Evolutionary conservation across 2,113 vertebrate genomes (phyloP).

Genomic region (Mormoops blainvillei): DNA sequence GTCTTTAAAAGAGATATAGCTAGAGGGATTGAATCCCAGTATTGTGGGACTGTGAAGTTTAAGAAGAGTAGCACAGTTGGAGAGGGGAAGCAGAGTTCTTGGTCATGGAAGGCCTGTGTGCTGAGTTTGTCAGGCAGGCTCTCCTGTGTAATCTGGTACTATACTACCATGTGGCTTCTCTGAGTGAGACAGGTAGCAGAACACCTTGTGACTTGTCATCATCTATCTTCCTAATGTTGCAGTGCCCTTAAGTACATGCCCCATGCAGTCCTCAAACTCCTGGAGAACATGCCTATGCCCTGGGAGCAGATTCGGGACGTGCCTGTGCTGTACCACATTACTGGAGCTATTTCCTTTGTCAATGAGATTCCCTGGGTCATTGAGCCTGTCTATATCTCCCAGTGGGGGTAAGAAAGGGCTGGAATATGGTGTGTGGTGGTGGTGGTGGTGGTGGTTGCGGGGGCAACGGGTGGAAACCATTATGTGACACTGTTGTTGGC

Average conservation of each 20-base stretch:
- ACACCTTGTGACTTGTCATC: neutral
- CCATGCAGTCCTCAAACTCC: constrained; percentile 95
- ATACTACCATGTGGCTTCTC: neutral
- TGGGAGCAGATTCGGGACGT: constrained; percentile 99
- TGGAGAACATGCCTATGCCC: constrained; percentile 99
- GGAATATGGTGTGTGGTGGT: neutral
- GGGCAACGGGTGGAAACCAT: neutral
- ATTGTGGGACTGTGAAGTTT: neutral
- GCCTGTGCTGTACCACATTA: constrained; percentile 97
- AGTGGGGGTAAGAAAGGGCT: constrained; percentile 92
- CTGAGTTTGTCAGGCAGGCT: neutral
- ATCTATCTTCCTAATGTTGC: neutral
- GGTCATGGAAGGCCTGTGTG: neutral
- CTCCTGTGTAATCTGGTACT: neutral
- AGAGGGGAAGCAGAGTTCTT: neutral
- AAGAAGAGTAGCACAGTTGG: neutral
- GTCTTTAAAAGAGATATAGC: neutral
- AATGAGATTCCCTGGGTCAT: constrained; percentile 99
- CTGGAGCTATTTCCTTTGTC: constrained; percentile 98
- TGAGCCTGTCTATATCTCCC: constrained; percentile 97
- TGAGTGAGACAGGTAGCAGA: neutral
- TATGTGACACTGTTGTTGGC: rapidly evolving
- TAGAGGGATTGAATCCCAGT: neutral
- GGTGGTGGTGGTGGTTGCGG: neutral
- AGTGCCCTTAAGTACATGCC: constrained; percentile 99